phyloP scores from a whole-genome alignment of 2,797 vertebrate genomes.

The Labroides dimidiatus region DNA sequence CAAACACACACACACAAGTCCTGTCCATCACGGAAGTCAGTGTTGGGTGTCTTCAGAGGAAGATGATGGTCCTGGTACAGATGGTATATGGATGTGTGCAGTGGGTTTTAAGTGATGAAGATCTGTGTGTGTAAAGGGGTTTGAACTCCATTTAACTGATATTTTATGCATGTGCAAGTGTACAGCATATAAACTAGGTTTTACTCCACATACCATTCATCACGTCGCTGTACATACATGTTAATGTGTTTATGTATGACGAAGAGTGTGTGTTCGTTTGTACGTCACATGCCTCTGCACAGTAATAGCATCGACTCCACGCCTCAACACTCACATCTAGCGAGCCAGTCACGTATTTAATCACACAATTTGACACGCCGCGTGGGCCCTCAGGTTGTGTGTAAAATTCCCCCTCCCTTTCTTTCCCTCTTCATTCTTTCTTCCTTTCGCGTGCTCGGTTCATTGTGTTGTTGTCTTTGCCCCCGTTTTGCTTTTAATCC shows the following conservation, averaged over 20 bases:
- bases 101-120: background rate
- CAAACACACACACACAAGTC: background rate
- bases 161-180: slow-evolving; percentile 9
- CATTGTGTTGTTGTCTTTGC: slow-evolving; percentile 76
- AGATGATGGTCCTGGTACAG: background rate
- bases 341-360: slow-evolving; percentile 85
- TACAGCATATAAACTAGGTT: slow-evolving; percentile 22
- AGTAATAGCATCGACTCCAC: slow-evolving; percentile 62
- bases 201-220: slow-evolving; percentile 18
- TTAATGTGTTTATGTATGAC: slow-evolving; percentile 14
- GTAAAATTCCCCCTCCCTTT: slow-evolving; percentile 64
- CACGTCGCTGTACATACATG: background rate
- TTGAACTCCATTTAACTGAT: slow-evolving; percentile 9
- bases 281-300: slow-evolving; percentile 42
- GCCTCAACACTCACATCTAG: slow-evolving; percentile 73
- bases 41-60: slow-evolving; percentile 14
- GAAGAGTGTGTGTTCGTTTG: slow-evolving; percentile 2
- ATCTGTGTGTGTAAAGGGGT: background rate
- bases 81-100: background rate
- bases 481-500: slow-evolving; percentile 80
- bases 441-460: slow-evolving; percentile 43
- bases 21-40: background rate
- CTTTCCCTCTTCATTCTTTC: slow-evolving; percentile 31
- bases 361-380: slow-evolving; percentile 81
- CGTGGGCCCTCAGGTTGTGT: slow-evolving; percentile 79